A percentile compares a stretch with the other conserved stretches of the same genome.
phyloP scores from a whole-genome alignment of 2,888 invertebrate genomes.

The Tromatobia lineatoria region DNA sequence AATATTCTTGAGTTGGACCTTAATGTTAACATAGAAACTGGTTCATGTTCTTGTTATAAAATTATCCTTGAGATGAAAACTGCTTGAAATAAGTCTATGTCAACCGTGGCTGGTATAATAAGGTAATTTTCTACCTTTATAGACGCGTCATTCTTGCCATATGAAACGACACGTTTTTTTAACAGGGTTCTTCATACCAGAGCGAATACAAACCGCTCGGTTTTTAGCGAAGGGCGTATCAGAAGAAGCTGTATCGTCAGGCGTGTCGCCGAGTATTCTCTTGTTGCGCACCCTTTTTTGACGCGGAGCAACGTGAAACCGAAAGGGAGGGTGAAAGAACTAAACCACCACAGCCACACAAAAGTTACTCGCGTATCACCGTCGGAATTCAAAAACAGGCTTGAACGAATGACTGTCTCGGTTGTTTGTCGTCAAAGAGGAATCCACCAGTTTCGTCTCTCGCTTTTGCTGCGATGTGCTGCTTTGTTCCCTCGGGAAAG shows the following conservation, averaged over 20 bases:
- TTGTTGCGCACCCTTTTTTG: constrained; percentile 36
- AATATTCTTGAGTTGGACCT: too few relatives aligned
- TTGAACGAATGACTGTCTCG: constrained; percentile 39
- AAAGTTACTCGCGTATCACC: constrained; percentile 54
- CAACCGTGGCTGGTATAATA: constrained; percentile 51
- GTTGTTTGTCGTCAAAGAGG: constrained; percentile 39
- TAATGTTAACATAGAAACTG: too few relatives aligned
- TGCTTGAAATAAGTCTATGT: constrained; percentile 11
- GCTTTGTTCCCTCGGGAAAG: constrained; percentile 37
- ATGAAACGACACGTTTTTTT: constrained; percentile 56
- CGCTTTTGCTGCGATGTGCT: constrained; percentile 30
- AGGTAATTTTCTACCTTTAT: constrained; percentile 60
- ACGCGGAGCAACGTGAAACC: constrained; percentile 31
- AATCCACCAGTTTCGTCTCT: constrained; percentile 20
- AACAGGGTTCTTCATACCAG: constrained; percentile 50
- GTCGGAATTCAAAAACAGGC: constrained; percentile 61
- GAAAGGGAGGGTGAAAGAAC: constrained; percentile 15
- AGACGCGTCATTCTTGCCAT: constrained; percentile 55
- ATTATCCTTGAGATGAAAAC: not conserved
- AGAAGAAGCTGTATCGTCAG: constrained; percentile 36
- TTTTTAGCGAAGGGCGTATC: constrained; percentile 30
- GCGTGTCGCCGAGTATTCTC: constrained; percentile 37
- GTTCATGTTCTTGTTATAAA: not conserved
- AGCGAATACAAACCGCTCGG: constrained; percentile 56
- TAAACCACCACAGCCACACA: constrained; percentile 7